Base-by-base conservation (phyloP, 2,888 invertebrate genomes). In the Gnatocerus cornutus region DNA sequence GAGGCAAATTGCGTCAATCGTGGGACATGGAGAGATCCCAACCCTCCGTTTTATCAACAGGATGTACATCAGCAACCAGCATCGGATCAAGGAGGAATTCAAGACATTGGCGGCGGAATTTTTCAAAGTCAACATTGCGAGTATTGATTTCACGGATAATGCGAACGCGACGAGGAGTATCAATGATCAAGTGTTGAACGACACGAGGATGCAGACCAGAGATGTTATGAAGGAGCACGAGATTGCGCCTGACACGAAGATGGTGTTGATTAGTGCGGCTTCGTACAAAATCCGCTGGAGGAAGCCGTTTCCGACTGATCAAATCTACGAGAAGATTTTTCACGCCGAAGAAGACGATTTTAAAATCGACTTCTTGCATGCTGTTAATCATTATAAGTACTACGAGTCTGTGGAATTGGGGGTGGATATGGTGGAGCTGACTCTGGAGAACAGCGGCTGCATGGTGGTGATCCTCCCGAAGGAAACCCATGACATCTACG, bases 381-480 rank as follows among this genome's bases (percentile, higher is more conserved):
- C 61, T 5, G 73, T 71, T 39, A 72, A 73, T n/a, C 12, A 43
- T 14, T 81, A 73, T 33, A 78, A 75, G 52, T 82, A 81, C 66
- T 80, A 79, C 65, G 80, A 80, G 45, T 75, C 75, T 52, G 14
- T 52, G 0, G 72, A 76, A 39, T 62, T 80, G 30, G 74, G 80
- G 45, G 80, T 79, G 3, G 76, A 82, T 72, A 79, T 81, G 56
- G 59, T 83, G 53, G 80, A 82, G 71, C 59, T 83, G 45, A 80
- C 81, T 0, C 80, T 80, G 62, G 13, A 76, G 48, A 70, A 69
- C 8, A 72, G 76, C 21, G 65, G 75, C 10, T 67, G 74, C 1
- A 77, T 80, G 76, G 74, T 74, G 5, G 71, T 80, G 37, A 76
- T 77, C 9, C 61, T 79, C 29, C 80, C 80, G 6, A 77, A 77